Base-by-base conservation (phyloP, 2,888 invertebrate genomes). In the Ypsolopha sequella region DNA sequence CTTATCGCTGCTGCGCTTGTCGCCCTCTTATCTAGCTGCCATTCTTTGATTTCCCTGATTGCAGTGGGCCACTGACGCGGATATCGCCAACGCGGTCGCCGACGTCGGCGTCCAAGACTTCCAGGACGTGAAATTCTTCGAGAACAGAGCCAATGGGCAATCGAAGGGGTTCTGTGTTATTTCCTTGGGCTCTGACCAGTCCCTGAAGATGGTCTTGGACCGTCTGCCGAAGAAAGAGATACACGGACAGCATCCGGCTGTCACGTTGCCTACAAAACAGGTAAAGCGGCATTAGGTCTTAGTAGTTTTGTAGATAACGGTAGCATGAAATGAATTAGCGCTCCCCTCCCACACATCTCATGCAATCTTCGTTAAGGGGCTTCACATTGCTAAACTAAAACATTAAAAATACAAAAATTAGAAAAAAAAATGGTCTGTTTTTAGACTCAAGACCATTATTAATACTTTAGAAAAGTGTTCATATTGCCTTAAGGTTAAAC, bases 111-210 rank as follows among this genome's bases (percentile, higher is more conserved):
- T 98, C 6, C 90, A 89, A 52, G 99, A 99, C 84, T 93, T 99
- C 69, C 91, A 97, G 66, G 99, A 99, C 76, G 97, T 99, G 39
- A 99, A 99, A 85, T 99, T 99, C 87, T 98, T 98, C 87, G 99
- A 99, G 84, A 99, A 99, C 88, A 91, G 99, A 66, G 95, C 97
- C 38, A 99, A 99, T 88, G 99, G 99, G 34, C 98, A 98, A 80
- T 98, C 97, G 0, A 99, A 99, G 88, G 97, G 99, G 36, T 99
- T 98, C 87, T 99, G 98, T 74, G 94, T 98, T 49, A 93, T 99
- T 60, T 95, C 97, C 1, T 88, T 99, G 59, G 97, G 95, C 11
- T 97, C 98, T 0, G 98, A 99, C 68, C 89, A 91, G 58, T 97
- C 98, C 60, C 91, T 96, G 78, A 89, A 97, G 52, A 87, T 92